Evolutionary conservation across 2,797 vertebrate genomes (phyloP).

Genomic region (Cirrhinus mrigala): DNA sequence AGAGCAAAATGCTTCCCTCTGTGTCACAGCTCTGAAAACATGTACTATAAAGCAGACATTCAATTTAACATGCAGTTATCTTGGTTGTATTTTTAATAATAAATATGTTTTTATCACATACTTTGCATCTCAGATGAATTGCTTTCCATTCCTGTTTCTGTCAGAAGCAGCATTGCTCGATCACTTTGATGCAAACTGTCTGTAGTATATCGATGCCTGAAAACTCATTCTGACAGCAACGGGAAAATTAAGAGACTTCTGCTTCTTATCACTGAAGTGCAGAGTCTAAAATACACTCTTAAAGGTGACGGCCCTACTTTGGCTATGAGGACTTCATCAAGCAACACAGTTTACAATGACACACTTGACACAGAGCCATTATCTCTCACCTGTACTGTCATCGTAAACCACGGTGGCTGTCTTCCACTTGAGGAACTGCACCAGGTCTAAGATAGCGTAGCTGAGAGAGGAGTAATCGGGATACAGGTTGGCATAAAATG

Average conservation of each 20-base stretch:
- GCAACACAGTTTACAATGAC: slow-evolving; percentile 1
- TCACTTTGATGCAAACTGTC: slow-evolving; percentile 20
- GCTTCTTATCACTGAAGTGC: slow-evolving; percentile 18
- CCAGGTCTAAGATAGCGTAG: slow-evolving; percentile 96
- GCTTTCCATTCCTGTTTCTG: background rate
- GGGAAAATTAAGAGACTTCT: slow-evolving; percentile 11
- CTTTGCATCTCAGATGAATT: background rate
- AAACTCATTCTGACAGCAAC: slow-evolving; percentile 22
- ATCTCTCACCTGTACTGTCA: slow-evolving; percentile 91
- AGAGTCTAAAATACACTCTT: slow-evolving; percentile 22
- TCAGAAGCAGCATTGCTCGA: slow-evolving; percentile 9
- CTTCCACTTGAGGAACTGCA: slow-evolving; percentile 97
- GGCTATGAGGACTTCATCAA: background rate
- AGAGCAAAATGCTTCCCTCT: background rate
- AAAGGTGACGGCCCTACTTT: slow-evolving; percentile 15
- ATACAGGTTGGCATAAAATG: slow-evolving; percentile 97
- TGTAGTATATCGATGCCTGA: background rate
- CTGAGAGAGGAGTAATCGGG: slow-evolving; percentile 97
- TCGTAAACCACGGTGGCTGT: slow-evolving; percentile 98
- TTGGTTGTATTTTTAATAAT: background rate
- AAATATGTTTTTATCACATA: background rate
- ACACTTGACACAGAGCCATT: slow-evolving; percentile 17
- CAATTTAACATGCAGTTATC: background rate
- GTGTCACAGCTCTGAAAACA: background rate
- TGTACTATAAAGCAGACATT: background rate